Evolutionary conservation across 2,797 vertebrate genomes (phyloP).

Genomic region (Sebastes minor): DNA sequence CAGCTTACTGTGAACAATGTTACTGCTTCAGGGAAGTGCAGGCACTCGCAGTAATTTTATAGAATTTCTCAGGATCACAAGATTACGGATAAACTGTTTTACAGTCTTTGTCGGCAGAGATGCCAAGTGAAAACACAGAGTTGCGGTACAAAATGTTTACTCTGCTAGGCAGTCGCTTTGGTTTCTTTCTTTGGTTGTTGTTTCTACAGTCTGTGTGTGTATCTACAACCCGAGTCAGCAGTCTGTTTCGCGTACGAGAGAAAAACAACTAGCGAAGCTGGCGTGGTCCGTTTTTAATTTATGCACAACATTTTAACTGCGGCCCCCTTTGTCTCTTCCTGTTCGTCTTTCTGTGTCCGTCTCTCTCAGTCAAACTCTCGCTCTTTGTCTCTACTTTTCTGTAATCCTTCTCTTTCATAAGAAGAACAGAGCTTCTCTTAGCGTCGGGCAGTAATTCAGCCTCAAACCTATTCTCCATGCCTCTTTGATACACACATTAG

Average conservation of each 20-base stretch:
- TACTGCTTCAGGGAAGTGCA: not conserved
- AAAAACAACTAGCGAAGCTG: not conserved
- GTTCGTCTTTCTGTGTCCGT: constrained; percentile 20
- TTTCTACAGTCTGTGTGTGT: not conserved
- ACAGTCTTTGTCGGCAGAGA: not conserved
- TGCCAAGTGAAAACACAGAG: not conserved
- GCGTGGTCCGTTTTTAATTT: not conserved
- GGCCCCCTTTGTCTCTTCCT: constrained; percentile 8
- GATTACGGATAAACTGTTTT: not conserved
- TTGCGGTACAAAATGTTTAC: not conserved
- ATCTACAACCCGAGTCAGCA: not conserved
- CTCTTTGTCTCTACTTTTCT: constrained; percentile 47
- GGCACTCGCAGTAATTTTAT: not conserved
- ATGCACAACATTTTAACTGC: constrained; percentile 11
- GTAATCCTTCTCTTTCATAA: constrained; percentile 65
- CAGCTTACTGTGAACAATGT: no score
- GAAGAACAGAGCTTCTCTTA: constrained; percentile 65
- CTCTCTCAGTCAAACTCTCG: constrained; percentile 44
- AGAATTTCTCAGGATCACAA: not conserved
- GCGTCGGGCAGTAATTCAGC: constrained; percentile 74
- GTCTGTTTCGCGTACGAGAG: not conserved
- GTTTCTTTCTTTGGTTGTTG: not conserved
- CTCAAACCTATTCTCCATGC: constrained; percentile 78
- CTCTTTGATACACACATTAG: constrained; percentile 76
- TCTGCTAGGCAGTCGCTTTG: not conserved